Percentiles rank a stretch among this genome's conserved stretches.
phyloP scores from a whole-genome alignment of 2,888 invertebrate species.

The Lasioglossum morio region DNA sequence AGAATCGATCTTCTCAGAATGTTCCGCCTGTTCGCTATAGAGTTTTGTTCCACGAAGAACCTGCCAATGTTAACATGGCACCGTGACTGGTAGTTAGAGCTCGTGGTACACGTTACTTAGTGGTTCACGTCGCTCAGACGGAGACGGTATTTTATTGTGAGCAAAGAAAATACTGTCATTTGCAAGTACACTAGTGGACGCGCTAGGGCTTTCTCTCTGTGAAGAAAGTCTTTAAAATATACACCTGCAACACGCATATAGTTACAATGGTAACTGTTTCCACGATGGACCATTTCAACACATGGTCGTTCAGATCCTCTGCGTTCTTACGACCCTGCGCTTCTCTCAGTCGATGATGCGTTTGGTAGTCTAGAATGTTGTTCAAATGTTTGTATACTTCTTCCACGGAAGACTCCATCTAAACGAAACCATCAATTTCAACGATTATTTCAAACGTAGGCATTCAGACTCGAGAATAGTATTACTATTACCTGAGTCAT shows the following conservation, averaged over 20 bases:
- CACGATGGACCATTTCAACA: constrained; percentile 96
- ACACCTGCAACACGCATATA: constrained; percentile 96
- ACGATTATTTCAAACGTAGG: neutral
- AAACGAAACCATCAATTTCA: constrained; percentile 77
- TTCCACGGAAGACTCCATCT: constrained; percentile 97
- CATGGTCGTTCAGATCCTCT: constrained; percentile 97
- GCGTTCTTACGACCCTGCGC: constrained; percentile 97
- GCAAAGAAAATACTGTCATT: constrained; percentile 40
- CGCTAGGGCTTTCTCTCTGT: constrained; percentile 84
- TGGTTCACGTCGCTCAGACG: constrained; percentile 17
- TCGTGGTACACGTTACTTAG: constrained; percentile 33
- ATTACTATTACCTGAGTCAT: constrained; percentile 92
- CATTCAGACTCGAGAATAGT: neutral
- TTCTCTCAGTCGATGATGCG: constrained; percentile 97
- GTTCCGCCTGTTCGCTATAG: constrained; percentile 24
- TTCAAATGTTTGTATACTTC: constrained; percentile 96
- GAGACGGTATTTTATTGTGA: constrained; percentile 47
- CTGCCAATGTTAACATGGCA: constrained; percentile 53
- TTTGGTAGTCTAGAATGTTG: constrained; percentile 97
- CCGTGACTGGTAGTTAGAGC: constrained; percentile 27
- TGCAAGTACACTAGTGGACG: constrained; percentile 64
- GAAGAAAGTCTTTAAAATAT: constrained; percentile 96
- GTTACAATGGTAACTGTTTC: constrained; percentile 94
- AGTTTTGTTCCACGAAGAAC: constrained; percentile 18
- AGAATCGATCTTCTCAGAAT: constrained; percentile 23